Evolutionary conservation across 2,797 vertebrate species (phyloP).

Genomic region (Xenopus petersii): DNA sequence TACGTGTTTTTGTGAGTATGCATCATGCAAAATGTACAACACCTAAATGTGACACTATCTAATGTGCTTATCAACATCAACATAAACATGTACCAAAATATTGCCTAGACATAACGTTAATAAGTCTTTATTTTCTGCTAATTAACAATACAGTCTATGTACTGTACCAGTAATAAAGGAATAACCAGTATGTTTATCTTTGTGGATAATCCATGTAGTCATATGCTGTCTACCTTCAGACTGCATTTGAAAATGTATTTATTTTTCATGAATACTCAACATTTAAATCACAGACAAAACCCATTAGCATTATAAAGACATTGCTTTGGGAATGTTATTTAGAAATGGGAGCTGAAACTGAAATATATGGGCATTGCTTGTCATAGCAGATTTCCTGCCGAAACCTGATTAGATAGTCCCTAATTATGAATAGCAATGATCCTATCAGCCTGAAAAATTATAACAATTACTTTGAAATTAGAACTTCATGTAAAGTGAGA

Average conservation of each 20-base stretch:
- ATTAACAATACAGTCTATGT: neutral
- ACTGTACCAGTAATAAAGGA: neutral
- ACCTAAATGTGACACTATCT: too few relatives aligned
- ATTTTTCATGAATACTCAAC: neutral
- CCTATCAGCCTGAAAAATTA: conserved; percentile 44
- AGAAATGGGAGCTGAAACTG: conserved; percentile 13
- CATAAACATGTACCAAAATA: too few relatives aligned
- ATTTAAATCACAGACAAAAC: conserved; percentile 15
- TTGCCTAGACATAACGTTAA: neutral
- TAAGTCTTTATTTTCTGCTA: neutral
- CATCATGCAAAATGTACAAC: too few relatives aligned
- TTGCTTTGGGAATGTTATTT: conserved; percentile 23
- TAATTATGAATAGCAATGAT: conserved; percentile 46
- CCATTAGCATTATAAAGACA: conserved; percentile 25
- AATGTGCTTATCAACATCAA: too few relatives aligned
- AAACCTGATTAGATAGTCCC: conserved; percentile 32
- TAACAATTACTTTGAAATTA: conserved; percentile 44
- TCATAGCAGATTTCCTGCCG: conserved; percentile 28
- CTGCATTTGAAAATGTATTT: too few relatives aligned
- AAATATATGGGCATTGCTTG: conserved; percentile 33
- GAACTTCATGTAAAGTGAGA: conserved; percentile 41
- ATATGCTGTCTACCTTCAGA: neutral
- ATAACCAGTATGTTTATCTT: conserved; percentile 10
- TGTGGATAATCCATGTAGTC: neutral
- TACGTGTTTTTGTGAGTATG: too few relatives aligned